Evolutionary conservation across 2,113 vertebrate genomes (phyloP).

Genomic region (Helogale parvula): DNA sequence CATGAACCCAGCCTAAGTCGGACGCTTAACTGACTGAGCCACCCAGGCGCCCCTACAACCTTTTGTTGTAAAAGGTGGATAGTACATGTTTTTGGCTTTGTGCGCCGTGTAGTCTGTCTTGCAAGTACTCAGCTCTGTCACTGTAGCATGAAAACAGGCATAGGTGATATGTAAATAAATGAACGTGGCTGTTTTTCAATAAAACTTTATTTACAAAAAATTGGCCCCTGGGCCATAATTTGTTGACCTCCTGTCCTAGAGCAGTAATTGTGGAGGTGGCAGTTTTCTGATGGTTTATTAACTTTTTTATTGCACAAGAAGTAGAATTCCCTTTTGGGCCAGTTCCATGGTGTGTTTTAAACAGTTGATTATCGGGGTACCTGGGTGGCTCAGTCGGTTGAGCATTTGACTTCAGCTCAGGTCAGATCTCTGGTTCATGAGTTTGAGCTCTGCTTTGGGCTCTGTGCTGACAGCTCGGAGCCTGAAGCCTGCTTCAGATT

Average conservation of each 20-base stretch:
- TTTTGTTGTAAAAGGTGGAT: background rate
- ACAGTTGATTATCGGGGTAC: background rate
- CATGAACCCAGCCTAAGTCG: too few species aligned
- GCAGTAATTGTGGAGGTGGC: background rate
- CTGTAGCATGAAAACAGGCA: background rate
- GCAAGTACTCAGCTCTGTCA: background rate
- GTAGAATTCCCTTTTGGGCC: background rate
- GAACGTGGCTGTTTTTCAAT: background rate
- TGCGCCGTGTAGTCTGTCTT: background rate
- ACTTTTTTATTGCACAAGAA: background rate
- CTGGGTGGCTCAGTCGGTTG: too few species aligned
- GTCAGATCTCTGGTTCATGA: too few species aligned
- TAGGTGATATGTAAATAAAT: background rate
- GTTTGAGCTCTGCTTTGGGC: too few species aligned
- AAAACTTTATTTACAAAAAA: background rate
- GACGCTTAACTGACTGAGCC: too few species aligned
- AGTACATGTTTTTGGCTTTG: slow-evolving; percentile 17
- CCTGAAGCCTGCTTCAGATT: too few species aligned
- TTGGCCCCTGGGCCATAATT: background rate
- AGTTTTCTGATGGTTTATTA: slow-evolving; percentile 9
- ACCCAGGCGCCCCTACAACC: background rate
- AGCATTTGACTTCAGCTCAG: too few species aligned
- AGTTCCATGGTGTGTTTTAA: background rate
- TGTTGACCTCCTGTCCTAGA: background rate
- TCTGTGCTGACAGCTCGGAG: too few species aligned